These are phyloP conservation scores for Campoplex capitator DNA, from an alignment of 2,888 invertebrate genomes.

Conservation along the genomic window DNA sequence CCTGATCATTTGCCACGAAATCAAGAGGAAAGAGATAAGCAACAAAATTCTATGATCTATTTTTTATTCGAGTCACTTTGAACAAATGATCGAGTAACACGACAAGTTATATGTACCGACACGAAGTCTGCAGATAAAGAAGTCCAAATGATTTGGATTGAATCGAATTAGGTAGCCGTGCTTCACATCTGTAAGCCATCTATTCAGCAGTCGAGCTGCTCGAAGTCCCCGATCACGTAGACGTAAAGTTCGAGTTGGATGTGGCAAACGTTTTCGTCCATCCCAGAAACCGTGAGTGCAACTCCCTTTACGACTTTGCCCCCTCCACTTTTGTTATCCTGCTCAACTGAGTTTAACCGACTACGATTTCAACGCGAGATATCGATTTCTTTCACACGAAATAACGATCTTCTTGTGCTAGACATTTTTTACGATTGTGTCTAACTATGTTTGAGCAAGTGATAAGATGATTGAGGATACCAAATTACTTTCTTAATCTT, in stretches of 20 bases:
- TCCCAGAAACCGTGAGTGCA: conserved; percentile 15
- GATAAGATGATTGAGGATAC: neutral
- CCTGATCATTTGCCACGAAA: neutral
- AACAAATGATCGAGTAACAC: conserved; percentile 28
- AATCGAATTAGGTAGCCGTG: conserved; percentile 80
- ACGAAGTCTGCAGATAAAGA: conserved; percentile 50
- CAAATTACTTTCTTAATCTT: neutral
- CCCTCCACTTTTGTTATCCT: conserved; percentile 1
- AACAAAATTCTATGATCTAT: neutral
- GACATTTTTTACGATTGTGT: neutral
- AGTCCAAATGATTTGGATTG: conserved; percentile 75
- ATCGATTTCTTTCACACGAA: conserved; percentile 32
- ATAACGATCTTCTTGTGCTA: conserved; percentile 40
- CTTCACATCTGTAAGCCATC: conserved; percentile 76
- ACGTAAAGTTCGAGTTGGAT: conserved; percentile 70
- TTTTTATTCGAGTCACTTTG: neutral
- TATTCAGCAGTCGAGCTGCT: conserved; percentile 79
- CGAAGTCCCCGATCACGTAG: conserved; percentile 77
- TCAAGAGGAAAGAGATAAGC: neutral
- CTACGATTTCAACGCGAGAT: conserved; percentile 9
- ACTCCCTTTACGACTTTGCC: neutral
- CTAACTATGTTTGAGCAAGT: conserved; percentile 2
- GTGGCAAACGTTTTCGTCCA: conserved; percentile 68
- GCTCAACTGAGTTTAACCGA: conserved; percentile 37
- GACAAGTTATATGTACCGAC: neutral